These are phyloP conservation scores for Hippocampus abdominalis DNA, from an alignment of 2,113 vertebrate genomes.

Conservation along the genomic window DNA sequence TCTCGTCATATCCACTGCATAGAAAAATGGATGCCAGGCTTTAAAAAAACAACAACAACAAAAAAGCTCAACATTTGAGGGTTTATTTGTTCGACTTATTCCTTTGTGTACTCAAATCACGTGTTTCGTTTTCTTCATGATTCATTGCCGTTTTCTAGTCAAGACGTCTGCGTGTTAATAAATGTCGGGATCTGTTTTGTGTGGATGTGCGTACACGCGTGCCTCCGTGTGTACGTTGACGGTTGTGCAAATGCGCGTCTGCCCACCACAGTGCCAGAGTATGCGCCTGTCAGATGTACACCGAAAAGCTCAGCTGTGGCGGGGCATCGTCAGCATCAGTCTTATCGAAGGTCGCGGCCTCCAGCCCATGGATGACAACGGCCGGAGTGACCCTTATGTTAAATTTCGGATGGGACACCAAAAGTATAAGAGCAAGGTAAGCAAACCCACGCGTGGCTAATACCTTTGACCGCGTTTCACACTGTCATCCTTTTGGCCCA, in stretches of 20 bases:
- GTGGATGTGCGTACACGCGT: neutral
- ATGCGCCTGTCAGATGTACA: slow-evolving; percentile 89
- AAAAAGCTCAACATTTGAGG: neutral
- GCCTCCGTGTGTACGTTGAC: slow-evolving; percentile 24
- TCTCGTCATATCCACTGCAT: too few relatives aligned
- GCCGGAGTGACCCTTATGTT: slow-evolving; percentile 90
- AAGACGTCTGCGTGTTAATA: slow-evolving; percentile 8
- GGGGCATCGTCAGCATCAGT: slow-evolving; percentile 92
- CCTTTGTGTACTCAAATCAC: slow-evolving; percentile 29
- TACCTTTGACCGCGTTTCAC: neutral
- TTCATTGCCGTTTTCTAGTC: neutral
- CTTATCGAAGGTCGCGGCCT: slow-evolving; percentile 87
- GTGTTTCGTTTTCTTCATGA: slow-evolving; percentile 22
- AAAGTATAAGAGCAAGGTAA: slow-evolving; percentile 98
- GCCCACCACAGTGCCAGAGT: slow-evolving; percentile 84
- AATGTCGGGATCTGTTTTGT: slow-evolving; percentile 12
- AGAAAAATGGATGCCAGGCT: neutral
- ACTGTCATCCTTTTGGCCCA: neutral
- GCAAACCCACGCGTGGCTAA: too few relatives aligned
- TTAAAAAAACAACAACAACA: neutral
- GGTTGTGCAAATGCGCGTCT: slow-evolving; percentile 22
- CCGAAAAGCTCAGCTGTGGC: slow-evolving; percentile 91
- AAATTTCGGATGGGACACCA: slow-evolving; percentile 93
- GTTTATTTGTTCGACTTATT: slow-evolving; percentile 10
- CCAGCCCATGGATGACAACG: slow-evolving; percentile 91